Base-by-base conservation (phyloP, 1,140 invertebrate genomes). In the Drepana arcuata region DNA sequence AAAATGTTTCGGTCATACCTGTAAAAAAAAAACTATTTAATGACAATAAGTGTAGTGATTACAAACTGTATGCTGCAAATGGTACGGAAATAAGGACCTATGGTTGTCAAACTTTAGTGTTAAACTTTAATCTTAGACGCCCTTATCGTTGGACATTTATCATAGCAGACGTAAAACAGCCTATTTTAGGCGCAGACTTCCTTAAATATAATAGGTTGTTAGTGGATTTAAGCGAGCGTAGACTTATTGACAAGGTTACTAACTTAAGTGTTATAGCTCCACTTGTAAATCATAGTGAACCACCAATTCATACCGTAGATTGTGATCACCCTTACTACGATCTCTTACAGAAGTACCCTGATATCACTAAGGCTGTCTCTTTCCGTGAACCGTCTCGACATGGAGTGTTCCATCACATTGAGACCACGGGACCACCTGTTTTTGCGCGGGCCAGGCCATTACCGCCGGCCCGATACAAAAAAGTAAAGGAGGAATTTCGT, bases 181-280 rank as follows among this genome's bases (percentile, higher is more conserved):
- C 78, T 0, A 73, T 82, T 6, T 56, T 80, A 2, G 75, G 72
- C 9, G 68, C 72, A 0, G 75, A 81, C 41, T 72, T 80, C 42
- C 42, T 84, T 12, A 12, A 16, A 0, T 28, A 70, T 35, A 67
- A 54, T 41, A 42, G 52, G 1, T 32, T 83, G 7, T 32, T 78
- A 0, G 59, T 77, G 0, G 68, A 81, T 40, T 23, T 74, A 6
- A 30, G 40, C 11, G 33, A n/a, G 23, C 45, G 5, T 44, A 50
- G 5, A 14, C 34, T 80, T 5, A 35, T 72, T 10, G 71, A 82
- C 36, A 11, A 15, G 13, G 7, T 35, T 9, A 71, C 59, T 7
- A 32, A 26, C 1, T 9, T 34, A 11, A 10, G 35, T 1, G 26
- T 24, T 14, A 35, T 18, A n/a, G 40, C 41, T 3, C n/a, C 2